A percentile compares a stretch with the other conserved stretches of the same genome.
phyloP scores from a whole-genome alignment of 2,797 vertebrate genomes.

The Xenops minutus region DNA sequence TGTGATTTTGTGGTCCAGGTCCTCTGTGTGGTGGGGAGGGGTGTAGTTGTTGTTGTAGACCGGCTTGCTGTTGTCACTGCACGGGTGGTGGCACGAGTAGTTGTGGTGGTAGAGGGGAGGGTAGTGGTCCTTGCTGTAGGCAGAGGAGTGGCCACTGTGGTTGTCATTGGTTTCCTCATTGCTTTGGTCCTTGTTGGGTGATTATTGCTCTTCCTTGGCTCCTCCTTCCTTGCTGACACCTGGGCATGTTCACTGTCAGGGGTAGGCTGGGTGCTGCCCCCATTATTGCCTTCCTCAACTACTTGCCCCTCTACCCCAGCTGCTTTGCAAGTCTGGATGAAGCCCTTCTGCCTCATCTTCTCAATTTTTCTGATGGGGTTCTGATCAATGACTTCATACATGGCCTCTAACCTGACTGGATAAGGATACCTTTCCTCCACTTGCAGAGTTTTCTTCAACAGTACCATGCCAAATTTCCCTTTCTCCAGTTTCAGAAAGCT shows the following conservation, averaged over 20 bases:
- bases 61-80: conserved; percentile 46
- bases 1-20: conserved; percentile 75
- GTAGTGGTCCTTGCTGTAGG: conserved; percentile 74
- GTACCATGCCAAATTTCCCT: conserved; percentile 97
- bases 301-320: conserved; percentile 94
- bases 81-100: conserved; percentile 44
- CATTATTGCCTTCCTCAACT: conserved; percentile 75
- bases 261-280: background rate
- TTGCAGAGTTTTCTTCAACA: conserved; percentile 94
- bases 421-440: conserved; percentile 96
- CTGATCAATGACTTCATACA: conserved; percentile 95
- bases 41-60: conserved; percentile 40
- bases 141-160: conserved; percentile 48
- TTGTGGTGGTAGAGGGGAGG: conserved; percentile 67
- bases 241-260: conserved; percentile 17
- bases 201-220: conserved; percentile 67
- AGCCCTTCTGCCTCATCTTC: conserved; percentile 93
- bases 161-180: conserved; percentile 69
- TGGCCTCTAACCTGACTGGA: conserved; percentile 93
- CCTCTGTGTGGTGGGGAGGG: conserved; percentile 77
- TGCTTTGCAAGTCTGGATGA: conserved; percentile 91
- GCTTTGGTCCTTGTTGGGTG: conserved; percentile 75
- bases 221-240: conserved; percentile 52
- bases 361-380: conserved; percentile 90
- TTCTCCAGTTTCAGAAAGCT: conserved; percentile 93